Evolutionary conservation across 2,888 invertebrate species (phyloP), one percentile per base, ranked within the genome.

Genomic region (Pemphredon lugubris): DNA sequence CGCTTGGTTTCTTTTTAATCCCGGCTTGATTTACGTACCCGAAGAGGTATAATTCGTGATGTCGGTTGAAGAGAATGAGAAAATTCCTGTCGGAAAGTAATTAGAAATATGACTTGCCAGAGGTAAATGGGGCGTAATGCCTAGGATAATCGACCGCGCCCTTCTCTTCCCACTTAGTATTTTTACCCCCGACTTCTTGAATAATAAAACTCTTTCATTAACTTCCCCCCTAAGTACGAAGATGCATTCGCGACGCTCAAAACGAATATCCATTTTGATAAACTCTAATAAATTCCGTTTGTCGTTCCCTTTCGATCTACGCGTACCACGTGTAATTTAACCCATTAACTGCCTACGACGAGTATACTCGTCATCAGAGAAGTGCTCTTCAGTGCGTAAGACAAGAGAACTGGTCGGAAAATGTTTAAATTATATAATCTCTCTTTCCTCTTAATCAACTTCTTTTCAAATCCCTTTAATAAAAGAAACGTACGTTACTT

Each of bases 81-180:
- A 67, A 65, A 54, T 54, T 67, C 72, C 77, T 77, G 85, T 81
- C 83, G 82, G 79, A 83, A 83, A 84, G 85, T 87, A 88, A 87
- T 88, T 88, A 87, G 87, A 88, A 88, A 87, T 88, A 87, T 86
- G 86, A 83, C 84, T 84, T 82, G 79, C 77, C 79, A 71, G 83
- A 65, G 83, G 83, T 88, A 87, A 88, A 88, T 88, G 87, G 86
- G 76, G 86, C 84, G 85, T 87, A 83, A 86, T 82, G 82, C 79
- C 83, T 73, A 75, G 83, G 80, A 86, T 86, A 86, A 84, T 85
- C 83, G 76, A 72, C 77, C 66, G 45, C 34, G 7, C 59, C 60
- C 55, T 63, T 40, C 44, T 42, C 57, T 37, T 16, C 53, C 14
- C 59, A 55, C 32, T 63, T 42, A 59, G 32, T 47, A 69, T 75